phyloP scores from a whole-genome alignment of 2,113 vertebrate species.

The Nothoprocta perdicaria region DNA sequence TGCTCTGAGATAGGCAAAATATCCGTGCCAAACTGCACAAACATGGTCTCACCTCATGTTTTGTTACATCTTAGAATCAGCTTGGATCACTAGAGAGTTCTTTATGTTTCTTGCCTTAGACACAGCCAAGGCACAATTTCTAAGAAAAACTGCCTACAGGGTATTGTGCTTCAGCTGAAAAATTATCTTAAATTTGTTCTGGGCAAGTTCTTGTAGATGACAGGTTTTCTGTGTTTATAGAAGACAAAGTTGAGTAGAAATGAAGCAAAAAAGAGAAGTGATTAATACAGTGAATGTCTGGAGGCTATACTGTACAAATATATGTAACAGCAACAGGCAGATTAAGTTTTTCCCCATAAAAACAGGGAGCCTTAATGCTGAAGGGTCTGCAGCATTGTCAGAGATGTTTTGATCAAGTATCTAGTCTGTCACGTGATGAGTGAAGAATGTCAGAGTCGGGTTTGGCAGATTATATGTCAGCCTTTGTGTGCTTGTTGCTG shows the following conservation, averaged over 20 bases:
- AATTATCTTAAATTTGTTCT: not conserved
- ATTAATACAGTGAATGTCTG: not conserved
- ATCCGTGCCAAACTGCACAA: not conserved
- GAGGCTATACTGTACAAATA: not conserved
- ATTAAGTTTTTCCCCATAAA: not conserved
- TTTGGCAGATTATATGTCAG: not conserved
- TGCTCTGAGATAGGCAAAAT: not conserved
- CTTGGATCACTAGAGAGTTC: not conserved
- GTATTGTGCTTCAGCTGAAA: not conserved
- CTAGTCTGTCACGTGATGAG: not conserved
- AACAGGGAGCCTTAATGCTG: not conserved
- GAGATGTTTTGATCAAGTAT: conserved; percentile 19
- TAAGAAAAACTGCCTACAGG: not conserved
- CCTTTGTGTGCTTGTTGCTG: conserved; percentile 4
- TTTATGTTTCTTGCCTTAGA: not conserved
- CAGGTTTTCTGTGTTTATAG: not conserved
- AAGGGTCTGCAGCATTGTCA: not conserved
- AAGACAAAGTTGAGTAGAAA: not conserved
- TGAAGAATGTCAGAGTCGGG: conserved; percentile 16
- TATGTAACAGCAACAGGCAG: not conserved
- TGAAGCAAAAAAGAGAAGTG: not conserved
- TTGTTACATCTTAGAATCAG: not conserved
- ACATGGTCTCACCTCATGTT: not conserved
- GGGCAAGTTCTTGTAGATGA: not conserved
- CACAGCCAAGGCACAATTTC: not conserved